Base-by-base conservation (phyloP, 2,888 invertebrate species). In the Hydroisotoma schaefferi region DNA sequence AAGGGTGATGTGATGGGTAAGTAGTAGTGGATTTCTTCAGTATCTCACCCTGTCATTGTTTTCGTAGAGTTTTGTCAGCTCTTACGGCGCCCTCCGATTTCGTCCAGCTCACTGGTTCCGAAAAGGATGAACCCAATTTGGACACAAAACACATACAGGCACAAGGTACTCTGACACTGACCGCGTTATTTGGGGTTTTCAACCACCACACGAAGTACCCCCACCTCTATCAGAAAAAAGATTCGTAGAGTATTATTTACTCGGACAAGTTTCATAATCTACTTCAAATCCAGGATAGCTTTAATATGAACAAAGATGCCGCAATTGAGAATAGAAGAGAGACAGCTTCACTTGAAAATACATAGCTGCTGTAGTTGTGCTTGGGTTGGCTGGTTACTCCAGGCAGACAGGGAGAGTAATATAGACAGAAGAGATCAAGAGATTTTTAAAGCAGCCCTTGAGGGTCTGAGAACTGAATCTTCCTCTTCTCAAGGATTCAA, bases 221-320 rank as follows among this genome's bases (percentile, higher is more conserved):
- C 54, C 44, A 49, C 20, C 12, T 12, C 43, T 6, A 43, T 15
- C 15, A 43, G 43, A 8, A 18, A 8, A 29, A 8, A 28, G 10
- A 12, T 22, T 27, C 8, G 4, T n/a, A 38, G 25, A 38, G 27
- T 38, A 54, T 38, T 43, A 54, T 43, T 26, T 54, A 54, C 23
- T 37, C 23, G 15, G 26, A 33, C 28, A n/a, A 28, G 28, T 22
- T 12, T 28, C 37, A 33, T 53, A 53, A 53, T 53, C 53, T 53
- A 12, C 25, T 18, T 20, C 3, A 20, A 46, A 12, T 20, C 52
- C 40, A 60, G 69, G 67, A 69, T 67, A 67, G 70, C 64, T 72
- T 72, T 72, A 72, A 72, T 72, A 60, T 67, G 66, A 51, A 69
- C 72, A 72, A 72, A 72, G 72, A 57, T 63, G 58, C 72, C 72